Base-by-base conservation (phyloP, 2,888 invertebrate species). In the Sphecodes monilicornis region DNA sequence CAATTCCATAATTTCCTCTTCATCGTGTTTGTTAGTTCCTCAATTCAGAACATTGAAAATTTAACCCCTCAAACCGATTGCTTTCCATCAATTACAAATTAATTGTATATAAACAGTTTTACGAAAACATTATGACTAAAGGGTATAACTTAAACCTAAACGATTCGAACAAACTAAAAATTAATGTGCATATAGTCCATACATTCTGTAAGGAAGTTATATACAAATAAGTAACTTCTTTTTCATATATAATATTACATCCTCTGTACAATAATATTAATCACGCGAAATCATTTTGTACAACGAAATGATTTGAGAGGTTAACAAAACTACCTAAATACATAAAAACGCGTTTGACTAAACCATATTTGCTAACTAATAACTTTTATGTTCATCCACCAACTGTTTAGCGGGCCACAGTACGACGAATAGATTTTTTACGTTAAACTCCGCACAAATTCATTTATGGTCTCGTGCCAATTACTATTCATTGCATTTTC, bases 191-290 rank as follows among this genome's bases (percentile, higher is more conserved):
- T 77, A 81, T 80, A 73, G 81, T 78, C 70, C 57, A 54, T 82
- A 85, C 85, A 76, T 80, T 86, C 50, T 82, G 72, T 82, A 87
- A 88, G 86, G 90, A 90, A 89, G 86, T 83, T 90, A 90, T 90
- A 86, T 90, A 90, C 89, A 90, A 87, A 86, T 89, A 88, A 89
- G 88, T 90, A 90, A 85, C 86, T 76, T 85, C 43, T 84, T 80
- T 86, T 39, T 46, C 81, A 87, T 76, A 76, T 86, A 85, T 78
- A 89, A 86, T 77, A 88, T 87, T 84, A 87, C 81, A 70, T 84
- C 22, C 36, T 87, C 82, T 89, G 82, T 88, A 90, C 82, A 89
- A 82, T 86, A 87, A 89, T 79, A 83, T 82, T 87, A 87, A 84
- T 80, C 76, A 82, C 82, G 76, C 73, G 69, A 88, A 85, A 76